A percentile compares a stretch with the other conserved stretches of the same genome.
Conservation (phyloP, 30 jellyfish, hydroid and myxozoan species). For the Aurelia sp. region DNA sequence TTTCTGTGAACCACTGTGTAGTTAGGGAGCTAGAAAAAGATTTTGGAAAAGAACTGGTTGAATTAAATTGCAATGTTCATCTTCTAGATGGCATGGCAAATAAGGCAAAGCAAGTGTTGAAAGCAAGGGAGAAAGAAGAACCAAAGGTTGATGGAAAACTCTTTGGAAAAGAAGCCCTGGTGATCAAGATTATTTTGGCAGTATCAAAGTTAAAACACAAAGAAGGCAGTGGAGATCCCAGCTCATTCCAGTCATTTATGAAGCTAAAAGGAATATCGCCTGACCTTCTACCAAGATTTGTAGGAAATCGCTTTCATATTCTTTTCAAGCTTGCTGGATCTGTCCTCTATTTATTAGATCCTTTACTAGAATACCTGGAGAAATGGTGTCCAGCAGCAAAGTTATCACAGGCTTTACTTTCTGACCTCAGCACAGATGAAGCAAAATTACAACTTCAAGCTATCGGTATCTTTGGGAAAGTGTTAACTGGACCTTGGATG, state of each 20-base stretch:
- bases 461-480: conserved; percentile 11
- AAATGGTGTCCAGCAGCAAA: background rate
- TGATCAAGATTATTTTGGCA: background rate
- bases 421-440: background rate
- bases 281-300: conserved; percentile 11
- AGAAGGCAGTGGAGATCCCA: conserved; percentile 27
- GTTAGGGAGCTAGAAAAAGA: too few species aligned
- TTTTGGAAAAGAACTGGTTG: too few species aligned
- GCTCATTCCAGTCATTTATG: conserved; percentile 19
- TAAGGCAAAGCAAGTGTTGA: too few species aligned
- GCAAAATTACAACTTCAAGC: conserved; percentile 12
- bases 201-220: conserved; percentile 27
- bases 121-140: too few species aligned
- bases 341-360: too few species aligned
- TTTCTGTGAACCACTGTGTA: too few species aligned
- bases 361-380: background rate
- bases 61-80: too few species aligned
- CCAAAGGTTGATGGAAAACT: too few species aligned
- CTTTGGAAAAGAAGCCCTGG: conserved; percentile 14
- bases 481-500: conserved; percentile 32
- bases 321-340: too few species aligned
- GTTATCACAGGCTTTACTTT: background rate
- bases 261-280: conserved; percentile 9
- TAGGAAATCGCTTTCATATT: too few species aligned
- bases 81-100: too few species aligned